Evolutionary conservation across 2,797 vertebrate species (phyloP).

Genomic region (Etheostoma nigrum): DNA sequence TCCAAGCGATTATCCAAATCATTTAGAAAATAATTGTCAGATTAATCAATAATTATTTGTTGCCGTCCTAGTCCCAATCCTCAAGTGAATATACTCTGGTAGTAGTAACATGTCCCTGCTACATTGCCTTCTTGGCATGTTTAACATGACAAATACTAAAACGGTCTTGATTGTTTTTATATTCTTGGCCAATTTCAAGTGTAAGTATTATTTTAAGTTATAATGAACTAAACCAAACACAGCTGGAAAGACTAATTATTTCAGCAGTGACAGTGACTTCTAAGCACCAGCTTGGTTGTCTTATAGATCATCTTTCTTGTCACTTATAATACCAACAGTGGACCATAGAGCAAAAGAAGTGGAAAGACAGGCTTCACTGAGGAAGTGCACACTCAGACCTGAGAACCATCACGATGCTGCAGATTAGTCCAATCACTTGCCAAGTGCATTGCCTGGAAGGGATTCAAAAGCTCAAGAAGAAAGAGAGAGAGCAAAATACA

Average conservation of each 20-base stretch:
- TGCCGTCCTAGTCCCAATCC: background rate
- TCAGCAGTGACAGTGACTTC: background rate
- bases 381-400: slow-evolving; percentile 44
- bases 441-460: slow-evolving; percentile 26
- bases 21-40: background rate
- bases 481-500: slow-evolving; percentile 1
- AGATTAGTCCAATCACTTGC: slow-evolving; percentile 36
- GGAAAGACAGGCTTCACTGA: slow-evolving; percentile 15
- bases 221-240: background rate
- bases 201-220: background rate
- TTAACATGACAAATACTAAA: background rate
- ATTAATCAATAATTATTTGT: background rate
- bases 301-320: background rate
- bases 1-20: background rate
- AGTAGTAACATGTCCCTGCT: background rate
- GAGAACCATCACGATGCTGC: slow-evolving; percentile 43
- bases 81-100: background rate
- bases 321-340: background rate
- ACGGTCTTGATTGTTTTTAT: background rate
- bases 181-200: background rate
- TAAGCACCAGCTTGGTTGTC: background rate
- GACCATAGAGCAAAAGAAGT: background rate
- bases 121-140: background rate
- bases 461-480: slow-evolving; percentile 19
- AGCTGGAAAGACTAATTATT: background rate